Percentiles rank a stretch among this genome's conserved stretches.
phyloP scores from a whole-genome alignment of 2,113 vertebrate genomes.

The Nansenia antarctica region DNA sequence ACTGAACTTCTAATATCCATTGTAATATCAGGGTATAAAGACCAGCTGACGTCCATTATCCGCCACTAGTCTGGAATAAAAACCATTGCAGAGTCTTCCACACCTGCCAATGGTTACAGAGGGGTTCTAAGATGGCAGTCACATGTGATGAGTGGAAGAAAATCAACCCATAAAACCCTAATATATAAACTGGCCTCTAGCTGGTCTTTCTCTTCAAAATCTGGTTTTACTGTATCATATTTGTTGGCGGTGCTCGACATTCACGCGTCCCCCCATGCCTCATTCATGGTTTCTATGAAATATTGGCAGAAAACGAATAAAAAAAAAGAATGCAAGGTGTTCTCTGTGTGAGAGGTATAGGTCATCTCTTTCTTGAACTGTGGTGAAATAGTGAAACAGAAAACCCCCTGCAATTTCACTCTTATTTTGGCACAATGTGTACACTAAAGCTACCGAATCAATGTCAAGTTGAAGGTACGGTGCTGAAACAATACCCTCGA shows the following conservation, averaged over 20 bases:
- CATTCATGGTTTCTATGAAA: constrained; percentile 31
- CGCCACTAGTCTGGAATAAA: constrained; percentile 39
- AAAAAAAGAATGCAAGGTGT: background rate
- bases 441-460: too few relatives aligned
- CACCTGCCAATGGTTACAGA: constrained; percentile 58
- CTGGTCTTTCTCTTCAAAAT: background rate
- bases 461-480: too few relatives aligned
- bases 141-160: constrained; percentile 41
- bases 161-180: constrained; percentile 36
- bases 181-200: constrained; percentile 24
- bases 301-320: constrained; percentile 6
- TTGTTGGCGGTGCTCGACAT: background rate
- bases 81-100: constrained; percentile 41
- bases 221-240: background rate
- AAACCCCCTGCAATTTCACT: too few relatives aligned
- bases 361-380: constrained; percentile 2
- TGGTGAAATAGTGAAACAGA: constrained; percentile 29
- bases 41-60: constrained; percentile 59
- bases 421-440: background rate
- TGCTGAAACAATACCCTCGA: constrained; percentile 44
- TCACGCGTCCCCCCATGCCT: constrained; percentile 28
- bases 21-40: constrained; percentile 38
- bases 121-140: constrained; percentile 25
- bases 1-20: constrained; percentile 48
- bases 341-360: too few relatives aligned